phyloP scores from a whole-genome alignment of 2,797 vertebrate genomes.

The Sebastes minor region DNA sequence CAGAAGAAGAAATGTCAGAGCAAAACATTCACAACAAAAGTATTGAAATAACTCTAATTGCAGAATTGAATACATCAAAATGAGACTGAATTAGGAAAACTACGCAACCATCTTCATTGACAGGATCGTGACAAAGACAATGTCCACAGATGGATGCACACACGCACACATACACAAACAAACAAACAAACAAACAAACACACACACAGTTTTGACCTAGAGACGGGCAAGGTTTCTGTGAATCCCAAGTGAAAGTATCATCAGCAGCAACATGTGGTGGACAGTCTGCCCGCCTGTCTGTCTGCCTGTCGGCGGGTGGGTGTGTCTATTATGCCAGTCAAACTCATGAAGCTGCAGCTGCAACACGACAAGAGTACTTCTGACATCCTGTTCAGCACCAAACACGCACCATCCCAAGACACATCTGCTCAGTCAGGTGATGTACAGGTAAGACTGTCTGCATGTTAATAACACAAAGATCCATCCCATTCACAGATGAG shows the following conservation, averaged over 20 bases:
- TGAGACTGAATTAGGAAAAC: not conserved
- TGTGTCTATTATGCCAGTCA: slow-evolving; percentile 64
- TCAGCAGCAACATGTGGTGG: slow-evolving; percentile 60
- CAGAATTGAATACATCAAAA: not conserved
- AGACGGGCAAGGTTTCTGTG: slow-evolving; percentile 13
- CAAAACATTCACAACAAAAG: not conserved
- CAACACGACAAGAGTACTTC: slow-evolving; percentile 25
- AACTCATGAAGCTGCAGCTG: slow-evolving; percentile 46
- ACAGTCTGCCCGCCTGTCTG: slow-evolving; percentile 18
- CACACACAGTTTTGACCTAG: slow-evolving; percentile 2
- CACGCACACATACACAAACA: not conserved
- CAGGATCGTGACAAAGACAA: not conserved
- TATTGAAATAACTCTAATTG: not conserved
- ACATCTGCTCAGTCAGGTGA: slow-evolving; percentile 3
- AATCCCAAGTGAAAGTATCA: slow-evolving; percentile 22
- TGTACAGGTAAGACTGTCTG: not conserved
- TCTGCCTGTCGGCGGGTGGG: slow-evolving; percentile 53
- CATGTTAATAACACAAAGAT: not conserved
- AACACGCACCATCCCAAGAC: not conserved
- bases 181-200: not conserved
- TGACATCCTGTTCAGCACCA: slow-evolving; percentile 20
- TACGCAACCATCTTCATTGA: not conserved
- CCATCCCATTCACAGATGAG: not conserved
- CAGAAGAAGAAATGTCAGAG: slow-evolving; percentile 29
- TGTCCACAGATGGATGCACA: not conserved